phyloP scores from a whole-genome alignment of 2,888 invertebrate genomes.

The Tryphoninae sp. region DNA sequence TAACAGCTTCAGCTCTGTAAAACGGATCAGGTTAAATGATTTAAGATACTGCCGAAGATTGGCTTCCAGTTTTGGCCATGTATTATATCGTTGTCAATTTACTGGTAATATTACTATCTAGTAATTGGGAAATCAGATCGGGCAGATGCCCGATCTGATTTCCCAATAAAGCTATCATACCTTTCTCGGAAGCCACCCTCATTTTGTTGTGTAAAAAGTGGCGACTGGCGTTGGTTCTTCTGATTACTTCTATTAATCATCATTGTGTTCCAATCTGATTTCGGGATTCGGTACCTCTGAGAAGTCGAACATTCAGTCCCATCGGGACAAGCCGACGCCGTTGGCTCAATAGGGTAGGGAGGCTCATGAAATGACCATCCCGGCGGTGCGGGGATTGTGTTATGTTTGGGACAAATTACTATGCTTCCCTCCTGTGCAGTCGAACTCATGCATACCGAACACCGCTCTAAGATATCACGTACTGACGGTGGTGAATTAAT shows the following conservation, averaged over 20 bases:
- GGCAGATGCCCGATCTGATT: constrained; percentile 67
- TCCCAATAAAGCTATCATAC: constrained; percentile 76
- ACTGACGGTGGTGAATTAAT: constrained; percentile 59
- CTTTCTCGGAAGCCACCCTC: constrained; percentile 76
- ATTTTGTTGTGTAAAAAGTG: constrained; percentile 58
- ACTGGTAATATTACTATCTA: constrained; percentile 67
- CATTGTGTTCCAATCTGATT: constrained; percentile 62
- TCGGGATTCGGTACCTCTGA: constrained; percentile 75
- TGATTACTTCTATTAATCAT: constrained; percentile 18
- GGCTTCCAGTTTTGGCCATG: constrained; percentile 68
- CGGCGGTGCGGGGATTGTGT: constrained; percentile 77
- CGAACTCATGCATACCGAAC: constrained; percentile 73
- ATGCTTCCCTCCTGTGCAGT: constrained; percentile 69
- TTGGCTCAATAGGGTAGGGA: constrained; percentile 63
- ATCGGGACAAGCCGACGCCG: constrained; percentile 68
- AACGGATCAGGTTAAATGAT: constrained; percentile 71
- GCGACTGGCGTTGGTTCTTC: constrained; percentile 36
- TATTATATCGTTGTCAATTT: constrained; percentile 67
- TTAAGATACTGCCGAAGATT: constrained; percentile 71
- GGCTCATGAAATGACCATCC: constrained; percentile 77
- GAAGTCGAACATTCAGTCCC: constrained; percentile 71
- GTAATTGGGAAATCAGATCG: no score
- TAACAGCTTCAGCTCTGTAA: constrained; percentile 85
- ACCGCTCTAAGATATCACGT: constrained; percentile 67
- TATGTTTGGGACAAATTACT: constrained; percentile 72